These are phyloP conservation scores for Phoenoteleia sp. DNA, from an alignment of 2,888 invertebrate genomes.

Conservation along the genomic window DNA sequence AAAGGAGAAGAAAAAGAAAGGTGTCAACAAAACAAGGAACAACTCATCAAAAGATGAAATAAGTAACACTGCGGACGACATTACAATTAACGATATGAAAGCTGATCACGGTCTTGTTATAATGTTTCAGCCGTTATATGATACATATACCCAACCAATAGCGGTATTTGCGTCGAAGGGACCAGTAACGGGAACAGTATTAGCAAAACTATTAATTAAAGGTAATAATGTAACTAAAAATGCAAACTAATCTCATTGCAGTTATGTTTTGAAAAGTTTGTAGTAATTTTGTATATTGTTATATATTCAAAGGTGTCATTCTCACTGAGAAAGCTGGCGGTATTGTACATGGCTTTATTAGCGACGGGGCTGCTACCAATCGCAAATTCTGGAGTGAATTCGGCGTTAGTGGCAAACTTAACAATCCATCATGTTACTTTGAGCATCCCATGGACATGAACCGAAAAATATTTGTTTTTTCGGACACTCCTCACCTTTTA, in stretches of 20 bases:
- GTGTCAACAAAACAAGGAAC: too few species aligned
- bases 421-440: neutral
- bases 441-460: neutral
- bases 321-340: slow-evolving; percentile 16
- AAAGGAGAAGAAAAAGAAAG: too few species aligned
- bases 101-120: slow-evolving; percentile 42
- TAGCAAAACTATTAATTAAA: slow-evolving; percentile 26
- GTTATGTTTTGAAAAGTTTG: too few species aligned
- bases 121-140: slow-evolving; percentile 45
- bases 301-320: slow-evolving; percentile 1
- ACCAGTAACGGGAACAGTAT: neutral
- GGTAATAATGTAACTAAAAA: slow-evolving; percentile 12
- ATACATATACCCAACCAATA: slow-evolving; percentile 43
- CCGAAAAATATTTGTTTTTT: slow-evolving; percentile 16
- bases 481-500: slow-evolving; percentile 17
- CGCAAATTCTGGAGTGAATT: slow-evolving; percentile 14
- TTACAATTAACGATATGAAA: too few species aligned
- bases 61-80: too few species aligned
- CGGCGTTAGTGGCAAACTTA: slow-evolving; percentile 15
- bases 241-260: too few species aligned
- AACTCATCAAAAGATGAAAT: too few species aligned
- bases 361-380: slow-evolving; percentile 5
- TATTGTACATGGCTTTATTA: neutral
- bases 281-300: too few species aligned
- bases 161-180: slow-evolving; percentile 40